phyloP scores from a whole-genome alignment of 2,888 invertebrate species.

The Leptinotarsa haldemani region DNA sequence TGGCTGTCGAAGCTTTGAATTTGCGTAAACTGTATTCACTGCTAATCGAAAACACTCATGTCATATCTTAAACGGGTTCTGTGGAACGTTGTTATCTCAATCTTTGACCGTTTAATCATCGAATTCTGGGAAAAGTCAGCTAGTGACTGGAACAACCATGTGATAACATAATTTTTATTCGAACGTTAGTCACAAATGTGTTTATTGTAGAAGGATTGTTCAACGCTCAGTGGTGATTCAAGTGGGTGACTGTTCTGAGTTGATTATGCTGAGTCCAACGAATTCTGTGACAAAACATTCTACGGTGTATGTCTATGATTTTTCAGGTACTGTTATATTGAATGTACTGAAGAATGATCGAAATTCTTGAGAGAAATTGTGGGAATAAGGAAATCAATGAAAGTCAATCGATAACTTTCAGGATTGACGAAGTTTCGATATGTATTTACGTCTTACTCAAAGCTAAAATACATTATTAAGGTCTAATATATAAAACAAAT shows the following conservation, averaged over 20 bases:
- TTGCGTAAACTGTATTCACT: neutral
- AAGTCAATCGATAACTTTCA: too few relatives aligned
- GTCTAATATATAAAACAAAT: too few relatives aligned
- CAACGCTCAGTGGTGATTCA: neutral
- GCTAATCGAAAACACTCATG: neutral
- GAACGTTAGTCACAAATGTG: neutral
- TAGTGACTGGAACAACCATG: slow-evolving; percentile 35
- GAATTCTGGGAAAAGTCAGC: slow-evolving; percentile 43
- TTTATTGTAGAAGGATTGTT: neutral
- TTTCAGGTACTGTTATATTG: too few relatives aligned
- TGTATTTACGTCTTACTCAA: too few relatives aligned
- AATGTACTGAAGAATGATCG: too few relatives aligned
- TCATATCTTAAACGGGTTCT: slow-evolving; percentile 1
- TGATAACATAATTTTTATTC: slow-evolving; percentile 33
- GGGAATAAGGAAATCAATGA: too few relatives aligned
- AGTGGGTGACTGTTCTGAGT: neutral
- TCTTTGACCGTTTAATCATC: slow-evolving; percentile 39
- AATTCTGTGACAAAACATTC: neutral
- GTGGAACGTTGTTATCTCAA: slow-evolving; percentile 29
- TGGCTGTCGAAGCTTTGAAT: neutral
- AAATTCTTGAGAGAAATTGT: too few relatives aligned
- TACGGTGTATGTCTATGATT: too few relatives aligned
- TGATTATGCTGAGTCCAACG: neutral
- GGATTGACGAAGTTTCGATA: too few relatives aligned
- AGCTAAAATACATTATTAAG: too few relatives aligned